Evolutionary conservation across 2,113 vertebrate species (phyloP).

Genomic region (Amphiprion percula): DNA sequence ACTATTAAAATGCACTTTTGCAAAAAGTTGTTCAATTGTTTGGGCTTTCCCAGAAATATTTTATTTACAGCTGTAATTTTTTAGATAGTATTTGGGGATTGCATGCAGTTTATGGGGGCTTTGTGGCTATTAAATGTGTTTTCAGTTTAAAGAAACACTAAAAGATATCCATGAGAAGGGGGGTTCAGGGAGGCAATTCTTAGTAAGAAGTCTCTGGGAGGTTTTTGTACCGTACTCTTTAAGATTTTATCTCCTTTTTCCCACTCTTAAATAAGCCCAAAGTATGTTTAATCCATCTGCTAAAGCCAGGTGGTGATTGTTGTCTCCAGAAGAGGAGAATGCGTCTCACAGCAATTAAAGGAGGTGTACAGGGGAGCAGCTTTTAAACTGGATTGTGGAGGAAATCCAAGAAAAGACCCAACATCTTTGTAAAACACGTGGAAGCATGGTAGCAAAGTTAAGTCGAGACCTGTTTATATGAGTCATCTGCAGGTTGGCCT

Average conservation of each 20-base stretch:
- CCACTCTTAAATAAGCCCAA: constrained; percentile 19
- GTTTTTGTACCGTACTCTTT: background rate
- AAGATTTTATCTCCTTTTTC: background rate
- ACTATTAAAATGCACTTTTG: too few relatives aligned
- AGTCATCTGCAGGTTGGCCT: background rate
- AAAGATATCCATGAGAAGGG: background rate
- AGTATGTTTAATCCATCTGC: constrained; percentile 38
- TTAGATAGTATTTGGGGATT: background rate
- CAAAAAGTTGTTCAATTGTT: too few relatives aligned
- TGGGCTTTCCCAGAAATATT: too few relatives aligned
- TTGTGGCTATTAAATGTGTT: background rate
- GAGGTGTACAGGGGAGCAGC: constrained; percentile 3
- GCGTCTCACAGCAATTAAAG: constrained; percentile 43
- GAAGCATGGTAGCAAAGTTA: background rate
- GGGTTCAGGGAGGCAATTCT: constrained; percentile 2
- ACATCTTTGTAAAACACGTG: background rate
- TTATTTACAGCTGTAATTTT: background rate
- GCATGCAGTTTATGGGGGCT: background rate
- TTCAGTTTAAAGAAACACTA: constrained; percentile 1
- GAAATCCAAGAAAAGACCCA: constrained; percentile 3
- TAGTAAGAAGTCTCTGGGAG: background rate
- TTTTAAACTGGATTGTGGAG: constrained; percentile 5
- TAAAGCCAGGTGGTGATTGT: constrained; percentile 27
- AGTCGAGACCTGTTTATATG: background rate
- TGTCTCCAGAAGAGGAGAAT: constrained; percentile 30